Evolutionary conservation across 2,888 invertebrate genomes (phyloP).

Genomic region (Drosophila heteroneura): DNA sequence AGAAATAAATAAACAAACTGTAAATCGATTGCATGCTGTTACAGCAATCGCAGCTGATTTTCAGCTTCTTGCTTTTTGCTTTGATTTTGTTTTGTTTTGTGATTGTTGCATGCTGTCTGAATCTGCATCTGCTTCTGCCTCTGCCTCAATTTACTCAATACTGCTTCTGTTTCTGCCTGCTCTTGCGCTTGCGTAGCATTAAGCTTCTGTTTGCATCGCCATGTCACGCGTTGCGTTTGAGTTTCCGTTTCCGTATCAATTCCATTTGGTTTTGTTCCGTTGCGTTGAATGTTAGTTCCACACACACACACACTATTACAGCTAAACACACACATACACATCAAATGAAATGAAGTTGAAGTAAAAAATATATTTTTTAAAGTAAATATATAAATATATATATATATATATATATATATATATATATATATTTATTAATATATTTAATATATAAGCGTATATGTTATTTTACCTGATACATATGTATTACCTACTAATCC

Average conservation of each 20-base stretch:
- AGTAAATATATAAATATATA: slow-evolving; percentile 3
- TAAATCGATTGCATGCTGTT: slow-evolving; percentile 31
- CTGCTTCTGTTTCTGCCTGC: slow-evolving; percentile 35
- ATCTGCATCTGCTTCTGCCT: not conserved
- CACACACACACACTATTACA: slow-evolving; percentile 14
- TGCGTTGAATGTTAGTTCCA: slow-evolving; percentile 45
- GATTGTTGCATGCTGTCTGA: slow-evolving; percentile 26
- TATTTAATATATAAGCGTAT: slow-evolving; percentile 5
- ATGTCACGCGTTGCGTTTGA: slow-evolving; percentile 16
- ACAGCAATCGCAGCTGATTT: slow-evolving; percentile 23
- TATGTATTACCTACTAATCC: slow-evolving; percentile 21
- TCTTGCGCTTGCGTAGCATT: slow-evolving; percentile 46
- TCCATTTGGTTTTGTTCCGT: slow-evolving; percentile 38
- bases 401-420: slow-evolving; percentile 5
- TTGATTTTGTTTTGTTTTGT: slow-evolving; percentile 12
- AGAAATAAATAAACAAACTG: not conserved
- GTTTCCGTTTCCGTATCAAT: slow-evolving; percentile 38
- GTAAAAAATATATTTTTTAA: slow-evolving; percentile 24
- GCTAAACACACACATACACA: slow-evolving; percentile 24
- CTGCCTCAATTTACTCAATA: slow-evolving; percentile 2
- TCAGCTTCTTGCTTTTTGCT: not conserved
- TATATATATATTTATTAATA: not conserved
- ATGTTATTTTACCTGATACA: slow-evolving; percentile 7
- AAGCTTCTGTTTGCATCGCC: slow-evolving; percentile 42
- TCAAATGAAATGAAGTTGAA: slow-evolving; percentile 33